These are phyloP conservation scores for Crocuta crocuta DNA, from an alignment of 2,113 vertebrate genomes.

Conservation along the genomic window DNA sequence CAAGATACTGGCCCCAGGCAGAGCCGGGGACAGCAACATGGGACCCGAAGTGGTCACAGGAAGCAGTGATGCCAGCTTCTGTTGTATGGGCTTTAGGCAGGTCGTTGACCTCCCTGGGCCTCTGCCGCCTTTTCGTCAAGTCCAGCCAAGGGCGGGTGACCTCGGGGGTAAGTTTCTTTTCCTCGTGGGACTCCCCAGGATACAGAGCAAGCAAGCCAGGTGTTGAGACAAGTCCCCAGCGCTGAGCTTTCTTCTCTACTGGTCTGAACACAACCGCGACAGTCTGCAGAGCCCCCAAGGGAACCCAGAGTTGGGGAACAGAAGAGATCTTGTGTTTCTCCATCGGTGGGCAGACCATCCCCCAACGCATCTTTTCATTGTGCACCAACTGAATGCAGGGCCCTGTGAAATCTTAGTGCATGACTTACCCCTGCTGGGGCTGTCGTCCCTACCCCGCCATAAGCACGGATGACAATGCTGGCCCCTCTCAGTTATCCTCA, in stretches of 20 bases:
- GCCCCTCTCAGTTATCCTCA: fast-evolving
- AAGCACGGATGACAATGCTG: background rate
- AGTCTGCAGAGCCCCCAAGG: background rate
- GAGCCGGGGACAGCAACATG: background rate
- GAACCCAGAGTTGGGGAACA: fast-evolving
- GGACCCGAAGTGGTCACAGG: fast-evolving
- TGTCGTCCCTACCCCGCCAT: fast-evolving
- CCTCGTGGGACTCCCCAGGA: background rate
- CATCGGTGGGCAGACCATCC: background rate
- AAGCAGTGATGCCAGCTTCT: fast-evolving
- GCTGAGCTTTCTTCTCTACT: background rate
- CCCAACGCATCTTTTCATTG: background rate
- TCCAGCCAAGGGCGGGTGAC: background rate
- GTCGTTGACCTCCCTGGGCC: background rate
- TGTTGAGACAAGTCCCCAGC: background rate
- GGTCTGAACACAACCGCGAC: background rate
- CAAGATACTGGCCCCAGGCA: background rate
- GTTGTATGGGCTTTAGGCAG: background rate
- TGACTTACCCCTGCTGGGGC: background rate
- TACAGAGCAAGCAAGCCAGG: background rate
- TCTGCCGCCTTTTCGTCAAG: background rate
- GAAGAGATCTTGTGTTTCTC: no score
- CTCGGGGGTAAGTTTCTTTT: background rate
- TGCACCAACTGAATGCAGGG: background rate
- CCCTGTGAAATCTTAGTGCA: fast-evolving